Conservation (phyloP, 2,113 vertebrate genomes). For the Pseudorectes ferrugineus region DNA sequence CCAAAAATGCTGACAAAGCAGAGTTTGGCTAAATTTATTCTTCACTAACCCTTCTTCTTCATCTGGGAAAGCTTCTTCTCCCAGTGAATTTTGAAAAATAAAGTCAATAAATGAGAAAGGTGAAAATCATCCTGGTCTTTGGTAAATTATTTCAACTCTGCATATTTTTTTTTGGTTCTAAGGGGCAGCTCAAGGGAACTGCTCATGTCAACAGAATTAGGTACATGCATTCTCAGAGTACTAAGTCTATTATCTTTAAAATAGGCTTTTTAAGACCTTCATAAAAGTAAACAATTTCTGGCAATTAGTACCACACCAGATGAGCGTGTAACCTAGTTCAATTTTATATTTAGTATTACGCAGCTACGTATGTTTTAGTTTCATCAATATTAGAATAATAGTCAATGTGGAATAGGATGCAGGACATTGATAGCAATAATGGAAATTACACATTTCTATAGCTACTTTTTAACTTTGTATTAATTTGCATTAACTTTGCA, state of each 20-base stretch:
- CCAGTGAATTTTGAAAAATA: neutral
- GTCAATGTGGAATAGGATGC: neutral
- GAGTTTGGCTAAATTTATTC: neutral
- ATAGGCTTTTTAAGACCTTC: neutral
- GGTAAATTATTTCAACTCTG: neutral
- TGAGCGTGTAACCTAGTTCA: neutral
- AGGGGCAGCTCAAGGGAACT: neutral
- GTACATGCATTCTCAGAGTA: neutral
- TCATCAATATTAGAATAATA: neutral
- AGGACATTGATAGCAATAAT: neutral
- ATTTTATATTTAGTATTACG: neutral
- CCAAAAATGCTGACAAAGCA: neutral
- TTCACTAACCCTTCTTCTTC: neutral
- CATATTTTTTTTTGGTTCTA: neutral
- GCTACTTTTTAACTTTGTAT: neutral
- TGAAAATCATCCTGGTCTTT: neutral
- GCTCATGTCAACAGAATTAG: neutral
- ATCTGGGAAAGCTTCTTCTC: neutral
- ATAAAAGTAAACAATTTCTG: neutral
- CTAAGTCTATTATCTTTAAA: neutral
- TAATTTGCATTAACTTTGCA: neutral
- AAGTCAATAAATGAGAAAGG: neutral
- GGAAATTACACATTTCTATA: neutral
- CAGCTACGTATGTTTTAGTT: neutral
- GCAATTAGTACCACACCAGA: neutral